These are phyloP conservation scores for Bergia puertoricense DNA, from an alignment of 92 coral and sea anemone genomes.

Conservation along the genomic window DNA sequence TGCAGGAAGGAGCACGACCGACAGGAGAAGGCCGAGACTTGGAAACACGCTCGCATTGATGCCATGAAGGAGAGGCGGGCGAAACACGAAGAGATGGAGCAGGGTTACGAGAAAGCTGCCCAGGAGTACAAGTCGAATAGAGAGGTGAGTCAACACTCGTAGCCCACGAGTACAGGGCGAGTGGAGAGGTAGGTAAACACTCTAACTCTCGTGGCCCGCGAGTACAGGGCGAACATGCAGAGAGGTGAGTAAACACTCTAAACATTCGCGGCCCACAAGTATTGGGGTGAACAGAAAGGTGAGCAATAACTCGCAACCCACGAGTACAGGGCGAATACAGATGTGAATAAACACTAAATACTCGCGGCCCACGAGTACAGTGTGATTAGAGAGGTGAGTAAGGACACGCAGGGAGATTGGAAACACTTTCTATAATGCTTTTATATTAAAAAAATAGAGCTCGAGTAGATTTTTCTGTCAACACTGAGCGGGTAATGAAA, in stretches of 20 bases:
- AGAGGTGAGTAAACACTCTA: neutral
- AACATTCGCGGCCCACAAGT: neutral
- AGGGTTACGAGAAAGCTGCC: conserved; percentile 77
- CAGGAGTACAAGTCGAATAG: conserved; percentile 65
- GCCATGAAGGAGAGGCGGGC: conserved; percentile 74
- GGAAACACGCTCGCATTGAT: conserved; percentile 84
- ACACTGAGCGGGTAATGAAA: no score
- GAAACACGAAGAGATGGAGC: conserved; percentile 83
- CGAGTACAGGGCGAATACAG: conserved; percentile 25
- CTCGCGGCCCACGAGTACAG: no score
- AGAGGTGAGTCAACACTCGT: conserved; percentile 68
- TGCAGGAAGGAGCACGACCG: conserved; percentile 68
- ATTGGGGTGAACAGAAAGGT: neutral
- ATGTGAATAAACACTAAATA: neutral
- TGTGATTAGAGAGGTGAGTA: no score
- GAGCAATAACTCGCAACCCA: conserved; percentile 29
- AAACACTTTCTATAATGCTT: no score
- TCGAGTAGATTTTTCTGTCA: no score
- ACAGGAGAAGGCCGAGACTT: conserved; percentile 76
- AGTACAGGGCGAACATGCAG: conserved; percentile 18
- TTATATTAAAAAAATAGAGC: no score
- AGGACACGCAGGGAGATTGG: no score
- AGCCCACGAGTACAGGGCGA: conserved; percentile 54
- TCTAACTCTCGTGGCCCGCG: conserved; percentile 41
- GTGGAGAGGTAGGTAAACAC: neutral